A percentile compares a stretch with the other conserved stretches of the same genome.
Evolutionary conservation across 2,113 vertebrate genomes (phyloP).

Genomic region (Callospermophilus lateralis): DNA sequence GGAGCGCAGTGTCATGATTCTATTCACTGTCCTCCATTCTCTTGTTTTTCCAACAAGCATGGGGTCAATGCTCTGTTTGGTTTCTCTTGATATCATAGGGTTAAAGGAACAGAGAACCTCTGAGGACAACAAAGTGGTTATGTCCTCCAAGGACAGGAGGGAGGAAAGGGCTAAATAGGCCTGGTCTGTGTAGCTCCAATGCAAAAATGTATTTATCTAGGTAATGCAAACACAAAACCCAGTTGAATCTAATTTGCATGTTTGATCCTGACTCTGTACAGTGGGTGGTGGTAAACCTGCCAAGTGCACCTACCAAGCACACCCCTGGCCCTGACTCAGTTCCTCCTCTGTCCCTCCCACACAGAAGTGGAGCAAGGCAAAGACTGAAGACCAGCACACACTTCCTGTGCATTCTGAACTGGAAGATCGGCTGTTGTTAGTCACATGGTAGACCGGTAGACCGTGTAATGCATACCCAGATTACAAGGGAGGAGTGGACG

Average conservation of each 20-base stretch:
- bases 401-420: not conserved
- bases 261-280: not conserved
- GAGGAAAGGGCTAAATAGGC: not conserved
- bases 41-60: not conserved
- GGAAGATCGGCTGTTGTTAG: fast-evolving
- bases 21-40: not conserved
- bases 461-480: fast-evolving
- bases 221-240: not conserved
- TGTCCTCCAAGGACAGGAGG: not conserved
- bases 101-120: not conserved
- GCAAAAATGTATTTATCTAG: not conserved
- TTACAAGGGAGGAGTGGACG: not conserved
- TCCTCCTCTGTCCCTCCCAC: not conserved
- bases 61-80: fast-evolving
- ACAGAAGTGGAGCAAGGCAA: not conserved
- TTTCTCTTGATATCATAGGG: not conserved
- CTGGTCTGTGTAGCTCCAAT: not conserved
- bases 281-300: not conserved
- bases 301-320: too few relatives aligned
- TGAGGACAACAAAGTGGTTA: not conserved
- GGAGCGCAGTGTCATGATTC: not conserved
- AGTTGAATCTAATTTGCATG: not conserved
- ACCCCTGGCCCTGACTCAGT: too few relatives aligned
- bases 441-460: fast-evolving
- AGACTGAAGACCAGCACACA: not conserved